Evolutionary conservation across 2,888 invertebrate species (phyloP).

Genomic region (Scelioninae gen. 2): DNA sequence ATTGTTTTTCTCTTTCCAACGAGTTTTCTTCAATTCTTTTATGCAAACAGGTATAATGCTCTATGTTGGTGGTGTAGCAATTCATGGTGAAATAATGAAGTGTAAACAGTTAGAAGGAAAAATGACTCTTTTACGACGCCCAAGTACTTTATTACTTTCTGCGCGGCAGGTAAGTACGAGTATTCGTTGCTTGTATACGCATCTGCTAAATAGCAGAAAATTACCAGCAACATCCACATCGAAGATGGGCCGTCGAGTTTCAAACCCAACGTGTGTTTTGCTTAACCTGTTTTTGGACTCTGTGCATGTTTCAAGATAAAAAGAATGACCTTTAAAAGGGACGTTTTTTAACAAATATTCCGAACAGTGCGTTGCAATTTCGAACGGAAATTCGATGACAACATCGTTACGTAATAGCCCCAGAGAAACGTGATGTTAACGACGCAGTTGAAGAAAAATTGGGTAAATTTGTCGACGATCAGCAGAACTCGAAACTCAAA

Average conservation of each 20-base stretch:
- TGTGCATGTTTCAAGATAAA: conserved; percentile 43
- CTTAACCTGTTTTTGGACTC: conserved; percentile 54
- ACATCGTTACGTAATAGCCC: conserved; percentile 15
- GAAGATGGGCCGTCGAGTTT: conserved; percentile 54
- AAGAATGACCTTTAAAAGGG: conserved; percentile 61
- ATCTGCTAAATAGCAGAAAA: conserved; percentile 68
- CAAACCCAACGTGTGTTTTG: conserved; percentile 53
- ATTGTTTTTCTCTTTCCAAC: conserved; percentile 15
- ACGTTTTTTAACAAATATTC: conserved; percentile 56
- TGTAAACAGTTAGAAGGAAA: conserved; percentile 67
- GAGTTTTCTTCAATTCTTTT: conserved; percentile 33
- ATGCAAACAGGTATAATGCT: conserved; percentile 20
- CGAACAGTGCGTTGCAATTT: conserved; percentile 38
- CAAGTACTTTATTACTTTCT: conserved; percentile 66
- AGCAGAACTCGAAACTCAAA: background rate
- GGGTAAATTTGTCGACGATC: conserved; percentile 24
- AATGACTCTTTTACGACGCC: conserved; percentile 63
- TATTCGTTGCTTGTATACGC: conserved; percentile 63
- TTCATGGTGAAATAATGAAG: conserved; percentile 65
- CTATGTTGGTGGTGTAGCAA: conserved; percentile 46
- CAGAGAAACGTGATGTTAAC: conserved; percentile 50
- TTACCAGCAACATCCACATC: conserved; percentile 61
- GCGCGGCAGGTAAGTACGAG: conserved; percentile 59
- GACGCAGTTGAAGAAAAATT: conserved; percentile 33
- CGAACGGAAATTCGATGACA: conserved; percentile 35